Evolutionary conservation across 2,888 invertebrate species (phyloP).

Genomic region (Gonocerus acuteangulatus): DNA sequence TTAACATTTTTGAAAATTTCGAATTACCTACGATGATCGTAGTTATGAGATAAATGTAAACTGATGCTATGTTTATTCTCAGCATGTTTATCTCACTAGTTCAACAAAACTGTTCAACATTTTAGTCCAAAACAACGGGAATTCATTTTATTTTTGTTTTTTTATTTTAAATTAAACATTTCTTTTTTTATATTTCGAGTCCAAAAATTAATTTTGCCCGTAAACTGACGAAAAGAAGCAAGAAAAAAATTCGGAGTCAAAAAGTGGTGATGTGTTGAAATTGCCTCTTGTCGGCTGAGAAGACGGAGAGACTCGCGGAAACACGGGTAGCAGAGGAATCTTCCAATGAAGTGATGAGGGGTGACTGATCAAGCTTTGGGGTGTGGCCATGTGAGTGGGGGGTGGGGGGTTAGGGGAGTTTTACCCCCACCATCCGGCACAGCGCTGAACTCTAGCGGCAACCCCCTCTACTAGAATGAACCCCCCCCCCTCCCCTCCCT

Average conservation of each 20-base stretch:
- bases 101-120: neutral
- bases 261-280: neutral
- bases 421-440: neutral
- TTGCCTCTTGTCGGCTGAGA: neutral
- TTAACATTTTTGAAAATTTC: neutral
- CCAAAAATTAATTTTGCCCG: neutral
- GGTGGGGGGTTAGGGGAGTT: neutral
- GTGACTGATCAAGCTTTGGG: neutral
- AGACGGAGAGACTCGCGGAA: neutral
- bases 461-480: neutral
- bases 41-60: conserved; percentile 6
- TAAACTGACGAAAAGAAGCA: neutral
- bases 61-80: conserved; percentile 6
- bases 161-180: neutral
- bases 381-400: conserved; percentile 4
- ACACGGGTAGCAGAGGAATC: neutral
- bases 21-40: conserved; percentile 16
- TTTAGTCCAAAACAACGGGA: neutral
- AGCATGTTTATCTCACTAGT: neutral
- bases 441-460: neutral
- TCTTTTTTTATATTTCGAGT: neutral
- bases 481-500: neutral
- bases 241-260: neutral
- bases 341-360: neutral
- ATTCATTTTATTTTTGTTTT: neutral